phyloP scores from a whole-genome alignment of 92 coral and sea anemone species.

The Umimayanthus kanabou region DNA sequence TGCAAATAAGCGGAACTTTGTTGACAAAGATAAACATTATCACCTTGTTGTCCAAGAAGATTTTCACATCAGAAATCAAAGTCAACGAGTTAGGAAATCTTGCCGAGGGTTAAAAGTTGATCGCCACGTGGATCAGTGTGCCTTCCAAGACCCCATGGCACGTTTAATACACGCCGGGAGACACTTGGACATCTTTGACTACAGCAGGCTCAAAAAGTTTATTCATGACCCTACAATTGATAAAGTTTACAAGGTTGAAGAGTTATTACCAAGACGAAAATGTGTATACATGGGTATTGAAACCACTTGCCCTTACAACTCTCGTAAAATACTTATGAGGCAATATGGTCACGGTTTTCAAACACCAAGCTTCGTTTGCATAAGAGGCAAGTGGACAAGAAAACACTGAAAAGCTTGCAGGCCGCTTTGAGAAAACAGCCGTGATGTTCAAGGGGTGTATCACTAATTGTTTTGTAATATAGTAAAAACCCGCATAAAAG shows the following conservation, averaged over 20 bases:
- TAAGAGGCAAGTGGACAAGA: slow-evolving; percentile 7
- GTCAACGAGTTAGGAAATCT: slow-evolving; percentile 19
- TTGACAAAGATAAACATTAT: slow-evolving; percentile 1
- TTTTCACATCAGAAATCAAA: slow-evolving; percentile 1
- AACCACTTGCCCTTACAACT: slow-evolving; percentile 21
- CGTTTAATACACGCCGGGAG: slow-evolving; percentile 13
- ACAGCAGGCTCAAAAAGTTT: no score
- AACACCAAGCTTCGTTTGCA: slow-evolving; percentile 12
- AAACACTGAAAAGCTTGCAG: not conserved
- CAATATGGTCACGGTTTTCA: slow-evolving; percentile 16
- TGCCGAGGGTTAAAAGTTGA: slow-evolving; percentile 29
- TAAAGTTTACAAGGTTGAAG: slow-evolving; percentile 3
- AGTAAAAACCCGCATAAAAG: no score
- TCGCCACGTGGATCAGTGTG: slow-evolving; percentile 33
- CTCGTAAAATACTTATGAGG: not conserved
- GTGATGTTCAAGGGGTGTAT: not conserved
- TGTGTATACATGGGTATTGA: slow-evolving; percentile 40
- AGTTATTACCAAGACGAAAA: slow-evolving; percentile 16
- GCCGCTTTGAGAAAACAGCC: not conserved
- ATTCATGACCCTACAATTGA: slow-evolving; percentile 18
- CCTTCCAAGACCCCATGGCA: slow-evolving; percentile 28
- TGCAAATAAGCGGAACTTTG: slow-evolving; percentile 21
- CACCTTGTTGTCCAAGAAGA: slow-evolving; percentile 36
- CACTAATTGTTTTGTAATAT: not conserved
- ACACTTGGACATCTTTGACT: slow-evolving; percentile 33